phyloP scores from a whole-genome alignment of 2,888 invertebrate genomes.

The Drosophila kambysellisi region DNA sequence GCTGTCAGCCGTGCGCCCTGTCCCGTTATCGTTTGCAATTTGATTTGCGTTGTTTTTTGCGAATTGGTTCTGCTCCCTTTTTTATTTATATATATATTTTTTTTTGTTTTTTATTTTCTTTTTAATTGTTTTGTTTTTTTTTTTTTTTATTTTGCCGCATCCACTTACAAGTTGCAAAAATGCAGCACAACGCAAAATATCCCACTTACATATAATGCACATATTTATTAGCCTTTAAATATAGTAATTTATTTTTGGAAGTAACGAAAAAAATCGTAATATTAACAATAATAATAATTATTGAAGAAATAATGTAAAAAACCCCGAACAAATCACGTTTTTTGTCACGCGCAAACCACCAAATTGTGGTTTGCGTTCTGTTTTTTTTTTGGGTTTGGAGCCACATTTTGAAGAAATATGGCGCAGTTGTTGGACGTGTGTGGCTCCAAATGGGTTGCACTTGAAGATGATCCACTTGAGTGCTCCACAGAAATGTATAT shows the following conservation, averaged over 20 bases:
- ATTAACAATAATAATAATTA: slow-evolving; percentile 17
- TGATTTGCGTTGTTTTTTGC: slow-evolving; percentile 57
- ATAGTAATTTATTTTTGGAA: slow-evolving; percentile 58
- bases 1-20: slow-evolving; percentile 29
- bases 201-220: slow-evolving; percentile 21
- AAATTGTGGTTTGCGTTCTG: slow-evolving; percentile 25
- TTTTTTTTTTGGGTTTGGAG: slow-evolving; percentile 4
- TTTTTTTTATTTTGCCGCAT: slow-evolving; percentile 47
- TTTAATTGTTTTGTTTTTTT: slow-evolving; percentile 8
- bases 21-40: slow-evolving; percentile 56
- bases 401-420: slow-evolving; percentile 25
- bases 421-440: slow-evolving; percentile 34
- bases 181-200: slow-evolving; percentile 66
- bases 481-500: too few relatives aligned
- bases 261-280: slow-evolving; percentile 9
- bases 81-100: background rate
- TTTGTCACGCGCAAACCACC: slow-evolving; percentile 56
- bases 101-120: background rate
- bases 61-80: slow-evolving; percentile 22
- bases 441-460: slow-evolving; percentile 11
- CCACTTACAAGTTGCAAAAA: slow-evolving; percentile 65
- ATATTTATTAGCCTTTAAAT: slow-evolving; percentile 49
- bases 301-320: background rate
- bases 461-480: slow-evolving; percentile 27
- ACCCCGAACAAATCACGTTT: slow-evolving; percentile 47